Conservation (phyloP, 2,888 invertebrate species). For the Tachystola acroxantha region DNA sequence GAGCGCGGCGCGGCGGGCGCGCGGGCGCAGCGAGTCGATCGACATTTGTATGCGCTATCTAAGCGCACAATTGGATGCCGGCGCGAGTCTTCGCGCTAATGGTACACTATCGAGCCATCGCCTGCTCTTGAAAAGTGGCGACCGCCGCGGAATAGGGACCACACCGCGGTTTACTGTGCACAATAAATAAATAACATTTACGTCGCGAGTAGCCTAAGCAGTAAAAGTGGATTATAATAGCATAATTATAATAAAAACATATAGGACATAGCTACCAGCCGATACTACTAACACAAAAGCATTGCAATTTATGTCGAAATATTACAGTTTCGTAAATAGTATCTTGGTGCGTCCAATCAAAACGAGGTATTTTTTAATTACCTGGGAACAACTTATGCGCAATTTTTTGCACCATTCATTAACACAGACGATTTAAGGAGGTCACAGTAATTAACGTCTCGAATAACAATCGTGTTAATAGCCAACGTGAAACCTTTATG, state of each 20-base stretch:
- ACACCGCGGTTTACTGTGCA: conserved; percentile 58
- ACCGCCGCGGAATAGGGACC: conserved; percentile 67
- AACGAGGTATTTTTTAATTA: neutral
- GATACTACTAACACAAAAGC: too few species aligned
- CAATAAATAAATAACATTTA: conserved; percentile 60
- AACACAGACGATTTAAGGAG: conserved; percentile 52
- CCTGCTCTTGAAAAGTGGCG: conserved; percentile 62
- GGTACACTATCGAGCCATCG: conserved; percentile 75
- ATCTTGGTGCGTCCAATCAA: neutral
- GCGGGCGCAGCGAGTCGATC: conserved; percentile 49
- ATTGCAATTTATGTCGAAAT: too few species aligned
- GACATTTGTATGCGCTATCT: conserved; percentile 78
- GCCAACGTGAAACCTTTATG: conserved; percentile 45
- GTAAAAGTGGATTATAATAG: conserved; percentile 8
- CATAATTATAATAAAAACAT: conserved; percentile 4
- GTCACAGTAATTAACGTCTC: conserved; percentile 64
- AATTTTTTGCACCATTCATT: conserved; percentile 48
- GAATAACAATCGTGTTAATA: conserved; percentile 56
- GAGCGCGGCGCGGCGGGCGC: conserved; percentile 23
- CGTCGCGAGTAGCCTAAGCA: neutral
- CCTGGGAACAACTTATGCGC: neutral
- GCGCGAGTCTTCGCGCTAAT: conserved; percentile 76
- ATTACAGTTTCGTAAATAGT: too few species aligned
- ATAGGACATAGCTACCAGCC: too few species aligned
- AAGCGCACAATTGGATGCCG: conserved; percentile 76